Base-by-base conservation (phyloP, 2,888 invertebrate genomes). In the Arrhopalites spinosus region DNA sequence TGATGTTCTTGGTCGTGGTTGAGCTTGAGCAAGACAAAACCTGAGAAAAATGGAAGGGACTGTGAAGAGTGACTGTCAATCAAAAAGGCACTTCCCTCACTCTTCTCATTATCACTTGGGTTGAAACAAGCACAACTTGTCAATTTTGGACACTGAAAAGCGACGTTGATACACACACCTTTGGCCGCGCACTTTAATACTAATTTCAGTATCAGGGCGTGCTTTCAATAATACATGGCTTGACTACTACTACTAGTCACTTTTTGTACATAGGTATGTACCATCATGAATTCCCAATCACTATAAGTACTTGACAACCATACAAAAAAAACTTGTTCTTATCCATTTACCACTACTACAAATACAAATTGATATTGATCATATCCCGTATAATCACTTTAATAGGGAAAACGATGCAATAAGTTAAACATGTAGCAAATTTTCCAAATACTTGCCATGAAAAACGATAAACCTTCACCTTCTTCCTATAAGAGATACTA, bases 101-200 rank as follows among this genome's bases (percentile, higher is more conserved):
- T 67, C 74, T 74, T 74, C 67, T 74, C 67, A 74, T 74, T 74
- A 74, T 74, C 67, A 74, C 68, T 74, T 68, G 67, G 67, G 50
- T 47, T 74, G 67, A 67, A 74, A 74, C 67, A 67, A 74, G 59
- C 36, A 36, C 45, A 59, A 56, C 67, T 67, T 68, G 74, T 74
- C 74, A 74, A 59, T 72, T 66, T 45, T 74, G 43, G 74, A 74
- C 67, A 68, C 66, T 56, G 56, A 67, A n/a, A n/a, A 67, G 67
- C 74, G 67, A 74, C 67, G 74, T 73, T 73, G 73, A 73, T 66
- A 73, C 66, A 36, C 36, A 67, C 66, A 67, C 66, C 67, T 67
- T 50, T 30, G 45, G 43, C 72, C 73, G 73, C 73, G 73, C 73
- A 64, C 73, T 64, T 59, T 73, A 36, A 36, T 36, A 63, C 73